phyloP scores from a whole-genome alignment of 2,888 invertebrate species.

The Eupeodes latifasciatus region DNA sequence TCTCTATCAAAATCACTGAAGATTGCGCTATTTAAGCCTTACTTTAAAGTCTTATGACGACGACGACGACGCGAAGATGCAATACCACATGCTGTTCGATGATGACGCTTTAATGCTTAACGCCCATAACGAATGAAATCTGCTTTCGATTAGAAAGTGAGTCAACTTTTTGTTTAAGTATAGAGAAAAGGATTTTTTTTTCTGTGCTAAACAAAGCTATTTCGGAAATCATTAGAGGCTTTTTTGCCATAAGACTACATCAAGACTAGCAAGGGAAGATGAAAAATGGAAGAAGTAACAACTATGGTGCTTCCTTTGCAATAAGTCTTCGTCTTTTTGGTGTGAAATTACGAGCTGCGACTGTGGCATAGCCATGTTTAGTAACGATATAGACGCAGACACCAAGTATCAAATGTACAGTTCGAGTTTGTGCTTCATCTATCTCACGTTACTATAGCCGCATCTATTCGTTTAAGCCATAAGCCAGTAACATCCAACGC shows the following conservation, averaged over 20 bases:
- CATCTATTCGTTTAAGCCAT: constrained; percentile 18
- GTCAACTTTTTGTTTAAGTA: constrained; percentile 8
- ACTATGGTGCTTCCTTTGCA: constrained; percentile 42
- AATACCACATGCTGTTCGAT: too few species aligned
- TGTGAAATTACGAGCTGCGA: constrained; percentile 56
- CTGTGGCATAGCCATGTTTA: constrained; percentile 38
- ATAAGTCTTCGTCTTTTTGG: constrained; percentile 57
- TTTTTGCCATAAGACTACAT: neutral
- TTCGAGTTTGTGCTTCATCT: constrained; percentile 47
- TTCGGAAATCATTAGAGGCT: constrained; percentile 60
- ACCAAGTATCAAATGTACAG: constrained; percentile 62
- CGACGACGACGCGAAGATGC: neutral
- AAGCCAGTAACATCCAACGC: constrained; percentile 8
- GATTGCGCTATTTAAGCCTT: neutral
- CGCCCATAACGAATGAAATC: constrained; percentile 51
- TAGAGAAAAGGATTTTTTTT: constrained; percentile 5
- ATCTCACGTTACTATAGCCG: constrained; percentile 28
- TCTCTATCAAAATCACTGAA: neutral
- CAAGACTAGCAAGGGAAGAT: constrained; percentile 5
- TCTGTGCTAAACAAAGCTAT: constrained; percentile 46
- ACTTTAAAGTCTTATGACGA: constrained; percentile 20
- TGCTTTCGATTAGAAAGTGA: constrained; percentile 72
- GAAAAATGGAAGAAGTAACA: constrained; percentile 25
- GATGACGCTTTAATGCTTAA: constrained; percentile 30
- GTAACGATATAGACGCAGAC: constrained; percentile 20